Percentiles rank a stretch among this genome's conserved stretches.
Conservation (phyloP, 2,797 vertebrate species). For the Emydoidea blandingii region DNA sequence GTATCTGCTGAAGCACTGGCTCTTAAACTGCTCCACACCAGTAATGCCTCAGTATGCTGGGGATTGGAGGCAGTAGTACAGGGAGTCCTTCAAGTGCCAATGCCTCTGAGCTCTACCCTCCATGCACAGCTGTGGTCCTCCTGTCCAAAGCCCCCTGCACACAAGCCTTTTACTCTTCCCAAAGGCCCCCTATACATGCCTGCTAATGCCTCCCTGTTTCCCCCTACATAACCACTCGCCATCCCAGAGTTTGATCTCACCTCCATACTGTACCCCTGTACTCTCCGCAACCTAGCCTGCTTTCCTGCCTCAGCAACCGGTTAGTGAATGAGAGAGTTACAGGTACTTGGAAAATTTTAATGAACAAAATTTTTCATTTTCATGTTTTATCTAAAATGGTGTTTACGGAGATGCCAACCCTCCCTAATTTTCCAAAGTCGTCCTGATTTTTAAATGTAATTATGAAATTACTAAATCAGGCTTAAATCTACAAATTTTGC, state of each 20-base stretch:
- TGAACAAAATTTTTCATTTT: fast-evolving
- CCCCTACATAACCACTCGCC: not conserved
- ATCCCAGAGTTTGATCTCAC: not conserved
- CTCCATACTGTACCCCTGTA: not conserved
- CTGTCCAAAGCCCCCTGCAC: no score
- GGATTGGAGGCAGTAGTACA: not conserved
- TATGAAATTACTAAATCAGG: no score
- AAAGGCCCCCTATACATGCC: fast-evolving
- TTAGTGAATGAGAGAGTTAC: not conserved
- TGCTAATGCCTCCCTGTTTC: not conserved
- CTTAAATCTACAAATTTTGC: no score
- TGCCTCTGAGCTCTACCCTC: not conserved
- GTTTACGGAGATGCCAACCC: no score
- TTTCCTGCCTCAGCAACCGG: not conserved
- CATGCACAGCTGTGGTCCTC: no score
- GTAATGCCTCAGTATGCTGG: no score
- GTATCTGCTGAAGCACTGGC: not conserved
- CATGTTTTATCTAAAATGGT: not conserved
- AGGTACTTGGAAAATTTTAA: not conserved
- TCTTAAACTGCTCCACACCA: not conserved
- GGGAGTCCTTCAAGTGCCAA: not conserved
- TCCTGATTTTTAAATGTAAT: no score
- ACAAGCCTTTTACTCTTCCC: not conserved
- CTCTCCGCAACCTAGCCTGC: not conserved
- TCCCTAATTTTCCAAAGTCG: no score